Base-by-base conservation (phyloP, 2,797 vertebrate genomes). In the Crocidura indochinensis region DNA sequence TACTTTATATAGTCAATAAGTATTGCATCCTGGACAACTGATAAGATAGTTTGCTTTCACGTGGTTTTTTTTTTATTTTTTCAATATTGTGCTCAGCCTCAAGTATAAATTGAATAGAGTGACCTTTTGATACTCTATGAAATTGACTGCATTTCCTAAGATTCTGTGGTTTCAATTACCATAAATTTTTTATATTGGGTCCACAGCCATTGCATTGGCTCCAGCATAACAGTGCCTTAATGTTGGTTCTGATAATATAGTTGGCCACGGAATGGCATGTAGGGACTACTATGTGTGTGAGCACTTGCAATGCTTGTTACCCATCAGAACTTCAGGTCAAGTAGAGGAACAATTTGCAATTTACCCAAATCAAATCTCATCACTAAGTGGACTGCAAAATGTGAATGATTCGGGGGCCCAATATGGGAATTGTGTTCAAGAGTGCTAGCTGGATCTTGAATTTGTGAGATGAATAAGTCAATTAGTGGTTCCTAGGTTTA, bases 21-120 rank as follows among this genome's bases (percentile, higher is more conserved):
- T 97, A 97, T 95, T 97, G 97, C 98, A 96, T 97, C 95, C 96
- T 95, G 96, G 96, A 97, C 95, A 92, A 97, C 96, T 97, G 98
- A 98, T 99, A 98, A 98, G 97, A 98, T 98, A 96, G 96, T 98
- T 99, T 98, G 97, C 98, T 99, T 98, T 99, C 98, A 98, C 96
- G 95, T 98, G 97, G 98, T 98, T 98, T 38, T 38, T 38, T 38
- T 38, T 38, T 38, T 2, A 2, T 2, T 38, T 84, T 98, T 97
- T 97, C 97, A 97, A 94, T 98, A 96, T 98, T 96, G 95, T 97
- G 80, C 96, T 97, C 96, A 96, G 97, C 97, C 96, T 98, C 94
- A 97, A 98, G 97, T 98, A 98, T 97, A 98, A 99, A 98, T 98
- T 99, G 98, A 99, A 98, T 97, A 97, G 97, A 96, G 96, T 98